A percentile compares a stretch with the other conserved stretches of the same genome.
Evolutionary conservation across 1,140 invertebrate genomes (phyloP).

Genomic region (Oryctes rhinoceros): DNA sequence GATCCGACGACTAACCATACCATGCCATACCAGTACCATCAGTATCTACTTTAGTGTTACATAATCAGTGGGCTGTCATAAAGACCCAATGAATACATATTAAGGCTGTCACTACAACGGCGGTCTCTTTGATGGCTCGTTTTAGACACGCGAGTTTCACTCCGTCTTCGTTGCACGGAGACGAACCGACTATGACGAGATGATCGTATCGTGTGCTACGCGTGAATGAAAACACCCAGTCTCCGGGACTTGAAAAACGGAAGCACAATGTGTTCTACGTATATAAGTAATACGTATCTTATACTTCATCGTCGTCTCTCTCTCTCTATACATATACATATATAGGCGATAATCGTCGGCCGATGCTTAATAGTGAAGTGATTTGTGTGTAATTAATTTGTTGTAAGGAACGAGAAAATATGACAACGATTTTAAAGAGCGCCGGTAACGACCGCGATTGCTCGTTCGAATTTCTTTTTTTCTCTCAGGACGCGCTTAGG

Average conservation of each 20-base stretch:
- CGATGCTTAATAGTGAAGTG: neutral
- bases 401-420: slow-evolving; percentile 35
- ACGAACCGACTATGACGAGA: slow-evolving; percentile 10
- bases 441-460: neutral
- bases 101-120: slow-evolving; percentile 45
- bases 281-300: neutral
- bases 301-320: neutral
- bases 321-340: slow-evolving; percentile 15
- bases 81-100: slow-evolving; percentile 46
- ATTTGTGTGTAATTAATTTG: slow-evolving; percentile 24
- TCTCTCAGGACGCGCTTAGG: neutral
- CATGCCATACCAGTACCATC: slow-evolving; percentile 36
- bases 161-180: slow-evolving; percentile 40
- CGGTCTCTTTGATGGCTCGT: slow-evolving; percentile 43
- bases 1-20: slow-evolving; percentile 9
- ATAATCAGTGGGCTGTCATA: slow-evolving; percentile 47
- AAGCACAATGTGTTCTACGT: slow-evolving; percentile 11
- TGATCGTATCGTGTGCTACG: slow-evolving; percentile 28
- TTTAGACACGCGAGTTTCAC: slow-evolving; percentile 41
- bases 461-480: slow-evolving; percentile 18
- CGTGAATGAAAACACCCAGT: slow-evolving; percentile 34
- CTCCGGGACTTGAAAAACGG: slow-evolving; percentile 22
- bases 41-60: slow-evolving; percentile 45
- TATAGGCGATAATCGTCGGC: slow-evolving; percentile 5
- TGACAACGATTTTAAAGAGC: slow-evolving; percentile 30